Percentiles rank a stretch among this genome's conserved stretches.
Conservation (phyloP, 1,140 invertebrate species). For the Drosophila arizonae region DNA sequence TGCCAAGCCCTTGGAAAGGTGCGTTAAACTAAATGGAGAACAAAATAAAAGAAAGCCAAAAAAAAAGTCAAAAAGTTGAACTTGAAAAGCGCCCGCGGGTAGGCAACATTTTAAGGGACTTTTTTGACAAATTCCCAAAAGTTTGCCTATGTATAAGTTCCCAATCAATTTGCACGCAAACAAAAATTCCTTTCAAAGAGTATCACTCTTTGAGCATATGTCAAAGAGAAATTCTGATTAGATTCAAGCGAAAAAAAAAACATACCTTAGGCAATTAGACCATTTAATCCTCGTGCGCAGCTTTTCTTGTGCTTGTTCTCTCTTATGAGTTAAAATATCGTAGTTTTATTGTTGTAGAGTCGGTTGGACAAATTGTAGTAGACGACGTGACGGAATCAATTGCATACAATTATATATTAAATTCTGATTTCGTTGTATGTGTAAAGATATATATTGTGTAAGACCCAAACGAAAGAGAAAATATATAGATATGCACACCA, state of each 20-base stretch:
- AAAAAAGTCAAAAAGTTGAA: constrained; percentile 24
- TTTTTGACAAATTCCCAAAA: not conserved
- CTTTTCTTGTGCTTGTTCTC: not conserved
- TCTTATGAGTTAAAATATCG: constrained; percentile 9
- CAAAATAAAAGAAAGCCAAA: constrained; percentile 42
- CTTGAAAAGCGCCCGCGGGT: constrained; percentile 39
- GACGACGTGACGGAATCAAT: constrained; percentile 78
- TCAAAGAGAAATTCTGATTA: not conserved
- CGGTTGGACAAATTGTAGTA: constrained; percentile 74
- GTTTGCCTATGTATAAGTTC: not conserved
- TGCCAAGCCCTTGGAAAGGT: constrained; percentile 46
- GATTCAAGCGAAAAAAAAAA: not conserved
- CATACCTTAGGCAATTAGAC: constrained; percentile 39
- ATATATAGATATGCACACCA: constrained; percentile 37
- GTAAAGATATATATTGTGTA: constrained; percentile 26
- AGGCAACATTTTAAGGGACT: constrained; percentile 36
- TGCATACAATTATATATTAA: constrained; percentile 57
- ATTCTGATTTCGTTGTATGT: constrained; percentile 23
- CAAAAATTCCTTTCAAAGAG: not conserved
- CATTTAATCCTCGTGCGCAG: constrained; percentile 29
- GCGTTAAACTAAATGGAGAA: constrained; percentile 50
- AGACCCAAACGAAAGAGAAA: constrained; percentile 20
- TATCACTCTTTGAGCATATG: not conserved
- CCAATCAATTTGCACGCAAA: not conserved
- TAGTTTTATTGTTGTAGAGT: constrained; percentile 45